Evolutionary conservation across 1,140 invertebrate species (phyloP).

Genomic region (Nomia melanderi): DNA sequence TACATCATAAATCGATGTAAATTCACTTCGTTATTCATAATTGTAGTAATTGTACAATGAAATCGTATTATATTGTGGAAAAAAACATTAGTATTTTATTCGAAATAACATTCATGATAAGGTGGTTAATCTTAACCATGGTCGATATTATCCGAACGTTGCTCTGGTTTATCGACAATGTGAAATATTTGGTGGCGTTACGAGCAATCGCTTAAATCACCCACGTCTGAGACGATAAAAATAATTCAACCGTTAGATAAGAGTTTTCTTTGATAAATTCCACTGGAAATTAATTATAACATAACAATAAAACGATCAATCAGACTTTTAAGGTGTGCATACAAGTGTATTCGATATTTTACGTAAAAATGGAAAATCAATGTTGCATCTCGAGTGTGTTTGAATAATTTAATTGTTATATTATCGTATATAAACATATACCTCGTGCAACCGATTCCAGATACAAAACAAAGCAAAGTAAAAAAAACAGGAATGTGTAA

Average conservation of each 20-base stretch:
- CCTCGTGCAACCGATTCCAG: no score
- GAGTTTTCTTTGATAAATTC: not conserved
- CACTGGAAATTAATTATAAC: constrained; percentile 15
- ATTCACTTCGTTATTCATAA: no score
- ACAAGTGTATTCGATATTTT: not conserved
- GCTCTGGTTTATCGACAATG: constrained; percentile 36
- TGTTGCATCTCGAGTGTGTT: not conserved
- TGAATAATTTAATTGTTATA: not conserved
- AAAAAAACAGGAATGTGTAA: no score
- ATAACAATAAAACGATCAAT: not conserved
- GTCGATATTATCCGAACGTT: constrained; percentile 52
- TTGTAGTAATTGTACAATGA: not conserved
- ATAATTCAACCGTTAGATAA: constrained; percentile 29
- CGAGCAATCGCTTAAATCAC: constrained; percentile 33
- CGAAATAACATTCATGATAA: constrained; percentile 59
- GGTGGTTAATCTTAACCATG: constrained; percentile 60
- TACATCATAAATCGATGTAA: no score
- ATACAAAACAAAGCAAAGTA: no score
- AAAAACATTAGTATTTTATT: constrained; percentile 54
- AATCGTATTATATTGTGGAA: constrained; percentile 21
- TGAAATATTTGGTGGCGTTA: constrained; percentile 47
- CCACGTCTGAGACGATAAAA: constrained; percentile 9
- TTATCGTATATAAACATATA: not conserved
- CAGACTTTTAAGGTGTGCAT: not conserved
- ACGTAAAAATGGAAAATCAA: not conserved